Percentiles rank a stretch among this genome's conserved stretches.
Evolutionary conservation across 2,888 invertebrate species (phyloP).

Genomic region (Ditylenchus weischeri): DNA sequence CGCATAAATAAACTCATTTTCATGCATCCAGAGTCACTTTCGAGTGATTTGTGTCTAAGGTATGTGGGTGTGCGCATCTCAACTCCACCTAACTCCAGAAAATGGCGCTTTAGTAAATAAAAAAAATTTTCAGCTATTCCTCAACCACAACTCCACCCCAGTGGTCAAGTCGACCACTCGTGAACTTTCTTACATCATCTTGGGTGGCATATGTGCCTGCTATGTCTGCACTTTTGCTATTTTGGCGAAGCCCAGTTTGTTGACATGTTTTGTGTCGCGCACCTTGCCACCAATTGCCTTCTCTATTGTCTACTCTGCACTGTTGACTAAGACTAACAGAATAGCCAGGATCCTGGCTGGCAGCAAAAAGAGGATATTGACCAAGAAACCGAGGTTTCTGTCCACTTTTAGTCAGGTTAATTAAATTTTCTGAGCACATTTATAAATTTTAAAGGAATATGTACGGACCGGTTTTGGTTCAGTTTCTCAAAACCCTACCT

Average conservation of each 20-base stretch:
- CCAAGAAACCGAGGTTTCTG: constrained; percentile 66
- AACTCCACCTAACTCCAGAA: too few species aligned
- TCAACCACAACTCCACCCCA: constrained; percentile 84
- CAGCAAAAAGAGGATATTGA: constrained; percentile 86
- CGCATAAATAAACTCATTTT: too few species aligned
- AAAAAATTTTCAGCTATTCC: constrained; percentile 69
- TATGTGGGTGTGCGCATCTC: too few species aligned
- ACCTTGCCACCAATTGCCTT: constrained; percentile 91
- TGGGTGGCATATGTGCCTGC: constrained; percentile 76
- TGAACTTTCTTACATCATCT: constrained; percentile 75
- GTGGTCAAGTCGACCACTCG: constrained; percentile 71
- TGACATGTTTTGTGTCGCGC: constrained; percentile 74
- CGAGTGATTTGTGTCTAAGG: too few species aligned
- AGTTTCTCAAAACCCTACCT: too few species aligned
- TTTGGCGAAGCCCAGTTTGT: constrained; percentile 70
- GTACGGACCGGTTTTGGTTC: too few species aligned
- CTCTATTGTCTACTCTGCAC: constrained; percentile 90
- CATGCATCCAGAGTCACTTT: too few species aligned
- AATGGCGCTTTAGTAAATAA: too few species aligned
- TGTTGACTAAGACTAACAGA: constrained; percentile 93
- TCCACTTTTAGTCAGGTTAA: constrained; percentile 37
- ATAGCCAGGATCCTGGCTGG: constrained; percentile 94
- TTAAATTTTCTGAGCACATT: neutral
- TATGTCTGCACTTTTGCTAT: constrained; percentile 87
- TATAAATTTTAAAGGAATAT: neutral